Evolutionary conservation across 1,140 invertebrate species (phyloP).

Genomic region (Hetaerina americana): DNA sequence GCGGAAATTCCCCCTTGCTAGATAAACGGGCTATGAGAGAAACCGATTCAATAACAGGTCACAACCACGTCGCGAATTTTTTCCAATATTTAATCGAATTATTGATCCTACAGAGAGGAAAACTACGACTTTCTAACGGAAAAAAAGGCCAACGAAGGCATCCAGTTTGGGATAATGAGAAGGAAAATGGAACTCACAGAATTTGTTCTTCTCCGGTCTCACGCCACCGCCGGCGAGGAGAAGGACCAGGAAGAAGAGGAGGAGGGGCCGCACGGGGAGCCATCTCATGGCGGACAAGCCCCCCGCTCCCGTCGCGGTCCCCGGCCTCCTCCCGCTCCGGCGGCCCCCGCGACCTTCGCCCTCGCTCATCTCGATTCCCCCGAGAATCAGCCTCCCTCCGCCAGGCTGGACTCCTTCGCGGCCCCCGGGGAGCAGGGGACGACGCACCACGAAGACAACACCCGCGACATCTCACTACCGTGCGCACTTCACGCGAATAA

Average conservation of each 20-base stretch:
- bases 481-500: neutral
- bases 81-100: too few species aligned
- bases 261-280: neutral
- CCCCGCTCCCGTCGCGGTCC: neutral
- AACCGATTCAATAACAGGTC: too few species aligned
- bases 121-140: too few species aligned
- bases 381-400: neutral
- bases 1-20: too few species aligned
- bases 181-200: neutral
- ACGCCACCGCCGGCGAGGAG: neutral
- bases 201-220: neutral
- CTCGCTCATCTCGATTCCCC: neutral
- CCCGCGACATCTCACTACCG: too few species aligned
- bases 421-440: neutral
- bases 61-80: too few species aligned
- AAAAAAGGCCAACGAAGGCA: too few species aligned
- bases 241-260: neutral
- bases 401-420: neutral
- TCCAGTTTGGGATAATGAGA: too few species aligned
- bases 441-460: neutral
- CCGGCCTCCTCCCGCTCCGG: neutral
- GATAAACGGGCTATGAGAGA: too few species aligned
- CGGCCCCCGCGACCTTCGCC: neutral
- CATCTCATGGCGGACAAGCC: neutral
- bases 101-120: too few species aligned